phyloP scores from a whole-genome alignment of 2,113 vertebrate genomes.

The Leucosticte australis region DNA sequence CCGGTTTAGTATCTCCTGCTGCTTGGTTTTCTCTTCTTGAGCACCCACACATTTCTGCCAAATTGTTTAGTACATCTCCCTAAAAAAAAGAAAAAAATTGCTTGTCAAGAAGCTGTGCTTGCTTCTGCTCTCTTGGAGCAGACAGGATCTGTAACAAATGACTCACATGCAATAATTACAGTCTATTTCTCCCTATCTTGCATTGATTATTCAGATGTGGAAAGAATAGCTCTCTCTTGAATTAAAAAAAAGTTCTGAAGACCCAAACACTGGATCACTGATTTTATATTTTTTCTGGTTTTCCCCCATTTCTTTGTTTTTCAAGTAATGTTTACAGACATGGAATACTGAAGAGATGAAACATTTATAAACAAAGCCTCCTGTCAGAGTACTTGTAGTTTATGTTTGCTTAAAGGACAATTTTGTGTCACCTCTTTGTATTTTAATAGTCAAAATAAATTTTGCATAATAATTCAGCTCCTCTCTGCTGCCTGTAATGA shows the following conservation, averaged over 20 bases:
- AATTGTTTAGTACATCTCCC: not conserved
- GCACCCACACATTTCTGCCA: not conserved
- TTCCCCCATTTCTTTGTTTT: not conserved
- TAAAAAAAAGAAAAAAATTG: not conserved
- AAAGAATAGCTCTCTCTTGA: not conserved
- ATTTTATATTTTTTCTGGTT: not conserved
- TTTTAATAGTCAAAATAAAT: constrained; percentile 73
- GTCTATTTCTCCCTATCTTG: constrained; percentile 36
- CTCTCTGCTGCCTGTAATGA: constrained; percentile 67
- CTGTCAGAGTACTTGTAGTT: constrained; percentile 2
- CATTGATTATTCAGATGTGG: constrained; percentile 43
- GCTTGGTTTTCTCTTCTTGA: not conserved
- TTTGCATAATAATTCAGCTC: constrained; percentile 70
- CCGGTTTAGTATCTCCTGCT: not conserved
- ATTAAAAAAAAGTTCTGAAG: not conserved
- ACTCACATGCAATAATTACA: constrained; percentile 34
- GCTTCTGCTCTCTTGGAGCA: not conserved
- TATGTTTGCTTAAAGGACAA: constrained; percentile 62
- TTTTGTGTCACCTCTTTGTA: constrained; percentile 66
- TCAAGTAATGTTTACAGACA: not conserved
- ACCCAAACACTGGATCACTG: not conserved
- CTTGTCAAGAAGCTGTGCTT: not conserved
- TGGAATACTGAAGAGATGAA: not conserved
- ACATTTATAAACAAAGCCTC: constrained; percentile 13
- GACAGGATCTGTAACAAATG: constrained; percentile 43